Evolutionary conservation across 1,140 invertebrate genomes (phyloP), one percentile per base, ranked within the genome.

Genomic region (Brachionus paranguensis): DNA sequence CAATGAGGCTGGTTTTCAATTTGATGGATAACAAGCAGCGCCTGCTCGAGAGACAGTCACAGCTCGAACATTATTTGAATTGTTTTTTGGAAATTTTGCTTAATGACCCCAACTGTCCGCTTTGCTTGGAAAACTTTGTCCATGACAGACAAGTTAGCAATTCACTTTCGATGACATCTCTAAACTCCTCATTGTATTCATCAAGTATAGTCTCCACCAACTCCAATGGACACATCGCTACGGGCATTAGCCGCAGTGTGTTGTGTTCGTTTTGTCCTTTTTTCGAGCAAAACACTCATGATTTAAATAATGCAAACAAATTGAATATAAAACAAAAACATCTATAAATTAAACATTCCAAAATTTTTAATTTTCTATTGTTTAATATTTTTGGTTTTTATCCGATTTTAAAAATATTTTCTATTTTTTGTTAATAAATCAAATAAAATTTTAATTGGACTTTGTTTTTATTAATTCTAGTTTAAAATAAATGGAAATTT

Each of bases 41-140:
- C 43, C 27, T 76, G 12, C 33, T 76, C 11, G 72, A 76, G 5
- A 76, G 72, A 76, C 72, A 76, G 43, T 29, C 47, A 47, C 72
- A 76, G 47, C 47, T 76, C 8, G 72, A 76, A 8, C 72, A 76
- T 76, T 76, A 76, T 76, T 50, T 76, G 43, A 76, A 76, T 50
- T 76, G 72, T 27, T 76, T 76, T 47, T 14, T 76, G 27, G 72
- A 76, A 50, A 76, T 76, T 76, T 76, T 76, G 27, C 27, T 76
- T 27, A 76, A 76, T 76, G 72, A 76, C 50, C 24, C 72, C 0
- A 50, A 24, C 24, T 76, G 43, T 76, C 72, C 72, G 3, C 8
- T 76, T 10, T 76, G 45, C 10, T 47, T 76, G 10, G 72, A 50
- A 20, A 72, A 72, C 29, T 76, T 76, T 47, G 14, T 76, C 6